Percentiles rank a stretch among this genome's conserved stretches.
Evolutionary conservation across 2,888 invertebrate species (phyloP).

Genomic region (Silvanus unidentatus): DNA sequence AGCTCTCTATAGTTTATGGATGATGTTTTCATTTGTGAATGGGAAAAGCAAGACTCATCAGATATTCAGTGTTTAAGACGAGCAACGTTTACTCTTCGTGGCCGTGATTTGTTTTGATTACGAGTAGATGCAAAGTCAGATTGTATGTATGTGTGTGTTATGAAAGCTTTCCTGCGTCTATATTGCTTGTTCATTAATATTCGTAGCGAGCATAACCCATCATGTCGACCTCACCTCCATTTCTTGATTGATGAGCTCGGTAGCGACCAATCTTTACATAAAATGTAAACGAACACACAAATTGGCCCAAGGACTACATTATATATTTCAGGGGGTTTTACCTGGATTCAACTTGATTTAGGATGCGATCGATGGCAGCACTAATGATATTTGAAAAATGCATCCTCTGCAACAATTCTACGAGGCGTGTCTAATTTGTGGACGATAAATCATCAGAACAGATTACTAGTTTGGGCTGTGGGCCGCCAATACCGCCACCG

Average conservation of each 20-base stretch:
- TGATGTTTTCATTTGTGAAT: slow-evolving; percentile 14
- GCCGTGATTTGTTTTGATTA: slow-evolving; percentile 29
- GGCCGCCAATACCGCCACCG: background rate
- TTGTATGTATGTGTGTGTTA: slow-evolving; percentile 17
- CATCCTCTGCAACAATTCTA: slow-evolving; percentile 20
- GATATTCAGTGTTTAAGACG: slow-evolving; percentile 19
- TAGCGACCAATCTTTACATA: slow-evolving; percentile 30
- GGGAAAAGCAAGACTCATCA: slow-evolving; percentile 10
- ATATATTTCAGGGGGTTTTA: slow-evolving; percentile 13
- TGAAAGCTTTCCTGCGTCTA: slow-evolving; percentile 25
- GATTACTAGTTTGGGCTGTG: slow-evolving; percentile 14
- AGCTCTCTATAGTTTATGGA: slow-evolving; percentile 3
- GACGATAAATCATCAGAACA: slow-evolving; percentile 22
- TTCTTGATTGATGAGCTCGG: slow-evolving; percentile 40
- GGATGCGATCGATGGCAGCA: slow-evolving; percentile 15
- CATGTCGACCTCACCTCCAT: slow-evolving; percentile 39
- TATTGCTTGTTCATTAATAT: slow-evolving; percentile 41
- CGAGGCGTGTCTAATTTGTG: slow-evolving; percentile 17
- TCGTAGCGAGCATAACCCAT: slow-evolving; percentile 40
- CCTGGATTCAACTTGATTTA: slow-evolving; percentile 18
- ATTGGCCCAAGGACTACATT: slow-evolving; percentile 40
- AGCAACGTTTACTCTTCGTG: slow-evolving; percentile 17
- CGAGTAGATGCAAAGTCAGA: slow-evolving; percentile 23
- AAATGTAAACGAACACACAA: slow-evolving; percentile 44
- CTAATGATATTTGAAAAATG: slow-evolving; percentile 26